Conservation (phyloP, 2,113 vertebrate species). For the Cacatua alba region DNA sequence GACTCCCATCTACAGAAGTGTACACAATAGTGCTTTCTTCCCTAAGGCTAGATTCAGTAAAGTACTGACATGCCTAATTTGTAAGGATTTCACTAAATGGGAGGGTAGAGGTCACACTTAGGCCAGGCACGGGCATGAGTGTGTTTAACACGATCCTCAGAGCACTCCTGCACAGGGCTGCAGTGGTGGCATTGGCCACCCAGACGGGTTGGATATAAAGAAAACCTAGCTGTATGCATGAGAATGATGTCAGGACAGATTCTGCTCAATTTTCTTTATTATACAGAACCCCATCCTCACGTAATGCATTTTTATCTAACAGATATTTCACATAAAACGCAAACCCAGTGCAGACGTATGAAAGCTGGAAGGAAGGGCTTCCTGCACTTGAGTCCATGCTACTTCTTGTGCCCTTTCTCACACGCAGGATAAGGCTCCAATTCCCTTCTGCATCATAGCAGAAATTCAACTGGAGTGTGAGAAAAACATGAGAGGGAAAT, state of each 20-base stretch:
- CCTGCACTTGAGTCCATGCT: accelerated
- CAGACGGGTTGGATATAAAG: not conserved
- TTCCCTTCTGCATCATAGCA: not conserved
- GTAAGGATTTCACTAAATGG: not conserved
- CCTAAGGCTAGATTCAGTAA: not conserved
- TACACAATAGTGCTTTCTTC: not conserved
- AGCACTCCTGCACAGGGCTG: accelerated
- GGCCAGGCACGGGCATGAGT: not conserved
- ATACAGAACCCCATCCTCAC: accelerated
- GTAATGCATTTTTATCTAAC: not conserved
- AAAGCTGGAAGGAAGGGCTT: not conserved
- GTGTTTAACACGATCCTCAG: not conserved
- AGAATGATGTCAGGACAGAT: not conserved
- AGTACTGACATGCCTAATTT: not conserved
- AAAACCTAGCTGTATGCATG: not conserved
- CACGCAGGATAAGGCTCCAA: accelerated
- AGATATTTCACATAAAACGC: not conserved
- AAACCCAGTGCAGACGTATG: not conserved
- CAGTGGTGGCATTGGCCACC: not conserved
- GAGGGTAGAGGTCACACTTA: not conserved
- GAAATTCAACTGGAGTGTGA: not conserved
- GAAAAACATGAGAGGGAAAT: not conserved
- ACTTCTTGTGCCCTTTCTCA: not conserved
- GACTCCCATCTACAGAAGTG: not conserved
- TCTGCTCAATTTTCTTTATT: not conserved